Evolutionary conservation across 2,797 vertebrate genomes (phyloP).

Genomic region (Coilia nasus): DNA sequence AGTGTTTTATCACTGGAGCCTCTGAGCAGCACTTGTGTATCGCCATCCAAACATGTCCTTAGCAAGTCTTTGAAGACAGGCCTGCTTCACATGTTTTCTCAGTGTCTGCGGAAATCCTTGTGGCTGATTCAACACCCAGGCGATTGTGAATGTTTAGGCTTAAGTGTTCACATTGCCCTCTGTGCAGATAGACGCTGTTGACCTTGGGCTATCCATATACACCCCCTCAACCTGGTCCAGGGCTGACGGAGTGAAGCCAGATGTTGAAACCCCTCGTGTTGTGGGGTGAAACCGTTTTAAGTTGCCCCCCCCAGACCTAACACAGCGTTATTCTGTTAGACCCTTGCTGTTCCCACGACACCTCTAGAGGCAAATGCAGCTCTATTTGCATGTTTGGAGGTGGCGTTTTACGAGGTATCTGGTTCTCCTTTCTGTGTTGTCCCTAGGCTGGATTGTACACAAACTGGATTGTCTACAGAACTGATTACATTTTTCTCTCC

Average conservation of each 20-base stretch:
- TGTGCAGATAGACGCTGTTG: conserved; percentile 44
- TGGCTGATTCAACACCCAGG: conserved; percentile 48
- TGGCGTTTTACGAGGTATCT: not conserved
- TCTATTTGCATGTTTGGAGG: not conserved
- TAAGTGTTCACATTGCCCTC: conserved; percentile 49
- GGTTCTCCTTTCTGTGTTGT: not conserved
- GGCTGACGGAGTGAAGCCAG: conserved; percentile 55
- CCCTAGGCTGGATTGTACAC: not conserved
- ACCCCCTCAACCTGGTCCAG: conserved; percentile 42
- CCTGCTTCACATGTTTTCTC: conserved; percentile 41
- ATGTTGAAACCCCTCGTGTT: conserved; percentile 30
- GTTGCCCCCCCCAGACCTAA: conserved; percentile 38
- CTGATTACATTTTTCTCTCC: not conserved
- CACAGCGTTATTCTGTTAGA: conserved; percentile 20
- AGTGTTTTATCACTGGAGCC: conserved; percentile 6
- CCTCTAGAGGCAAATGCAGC: not conserved
- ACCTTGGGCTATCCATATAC: conserved; percentile 44
- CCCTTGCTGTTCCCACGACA: not conserved
- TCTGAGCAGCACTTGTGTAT: conserved; percentile 5
- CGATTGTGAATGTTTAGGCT: conserved; percentile 52
- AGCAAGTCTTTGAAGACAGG: conserved; percentile 47
- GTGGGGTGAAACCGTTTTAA: not conserved
- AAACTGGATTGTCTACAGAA: not conserved
- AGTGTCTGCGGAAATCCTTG: conserved; percentile 41
- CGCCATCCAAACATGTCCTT: conserved; percentile 15